phyloP scores from a whole-genome alignment of 1,140 invertebrate genomes.

The Saccostrea cuccullata region DNA sequence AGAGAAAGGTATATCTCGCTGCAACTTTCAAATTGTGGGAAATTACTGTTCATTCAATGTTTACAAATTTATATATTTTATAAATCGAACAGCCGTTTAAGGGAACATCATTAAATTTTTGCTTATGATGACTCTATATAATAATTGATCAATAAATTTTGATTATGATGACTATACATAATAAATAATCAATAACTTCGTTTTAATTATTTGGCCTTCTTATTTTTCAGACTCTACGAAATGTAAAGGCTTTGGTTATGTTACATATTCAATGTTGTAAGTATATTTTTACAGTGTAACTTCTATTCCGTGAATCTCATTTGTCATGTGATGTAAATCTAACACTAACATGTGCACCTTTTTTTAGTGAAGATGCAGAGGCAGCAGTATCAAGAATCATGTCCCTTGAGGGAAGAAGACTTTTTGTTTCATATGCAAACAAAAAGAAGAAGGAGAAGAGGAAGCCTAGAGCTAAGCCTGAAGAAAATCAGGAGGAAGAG shows the following conservation, averaged over 20 bases:
- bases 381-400: slow-evolving; percentile 62
- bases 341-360: no score
- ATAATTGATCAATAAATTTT: no score
- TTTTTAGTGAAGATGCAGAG: slow-evolving; percentile 67
- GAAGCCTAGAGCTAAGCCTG: slow-evolving; percentile 29
- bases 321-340: no score
- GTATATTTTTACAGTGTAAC: slow-evolving; percentile 48
- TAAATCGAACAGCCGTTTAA: no score
- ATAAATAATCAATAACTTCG: no score
- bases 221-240: slow-evolving; percentile 59
- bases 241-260: slow-evolving; percentile 67
- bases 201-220: neutral
- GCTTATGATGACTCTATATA: no score
- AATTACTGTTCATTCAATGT: no score
- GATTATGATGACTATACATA: no score
- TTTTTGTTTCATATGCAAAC: slow-evolving; percentile 62
- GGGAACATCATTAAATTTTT: no score
- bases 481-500: slow-evolving; percentile 7
- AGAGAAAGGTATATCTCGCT: slow-evolving; percentile 62
- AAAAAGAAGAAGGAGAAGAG: slow-evolving; percentile 60
- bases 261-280: slow-evolving; percentile 68
- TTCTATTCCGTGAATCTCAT: neutral
- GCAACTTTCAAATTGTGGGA: no score
- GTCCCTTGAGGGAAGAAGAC: slow-evolving; percentile 61
- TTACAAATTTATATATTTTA: no score